phyloP scores from a whole-genome alignment of 2,113 vertebrate genomes.

The Microtus ochrogaster region DNA sequence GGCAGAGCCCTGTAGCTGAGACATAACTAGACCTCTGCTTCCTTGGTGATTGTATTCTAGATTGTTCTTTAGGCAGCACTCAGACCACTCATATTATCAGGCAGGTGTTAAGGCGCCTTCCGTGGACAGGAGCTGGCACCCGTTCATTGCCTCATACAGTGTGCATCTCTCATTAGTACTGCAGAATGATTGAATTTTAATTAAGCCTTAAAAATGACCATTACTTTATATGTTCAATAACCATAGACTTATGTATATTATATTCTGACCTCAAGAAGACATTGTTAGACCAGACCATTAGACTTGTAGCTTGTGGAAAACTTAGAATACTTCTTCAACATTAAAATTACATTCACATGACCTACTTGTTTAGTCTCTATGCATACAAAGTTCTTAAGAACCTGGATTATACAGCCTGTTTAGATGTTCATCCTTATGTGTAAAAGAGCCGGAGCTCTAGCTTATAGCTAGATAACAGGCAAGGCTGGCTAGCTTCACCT shows the following conservation, averaged over 20 bases:
- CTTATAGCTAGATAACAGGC: background rate
- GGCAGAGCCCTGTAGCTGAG: background rate
- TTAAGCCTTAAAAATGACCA: background rate
- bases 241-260: background rate
- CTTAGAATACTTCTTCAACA: background rate
- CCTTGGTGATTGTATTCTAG: background rate
- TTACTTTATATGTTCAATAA: background rate
- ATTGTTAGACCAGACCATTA: background rate
- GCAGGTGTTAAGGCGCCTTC: background rate
- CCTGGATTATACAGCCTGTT: background rate
- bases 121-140: background rate
- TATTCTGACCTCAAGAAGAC: background rate
- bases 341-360: background rate
- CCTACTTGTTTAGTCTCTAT: background rate
- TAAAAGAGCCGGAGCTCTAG: background rate
- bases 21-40: background rate
- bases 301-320: background rate
- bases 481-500: accelerated
- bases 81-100: background rate
- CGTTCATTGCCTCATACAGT: background rate
- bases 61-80: no score
- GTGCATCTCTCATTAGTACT: background rate
- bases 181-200: background rate
- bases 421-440: background rate
- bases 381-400: background rate